Conservation (phyloP, 2,113 vertebrate species). For the Rhinolophus ferrumequinum region DNA sequence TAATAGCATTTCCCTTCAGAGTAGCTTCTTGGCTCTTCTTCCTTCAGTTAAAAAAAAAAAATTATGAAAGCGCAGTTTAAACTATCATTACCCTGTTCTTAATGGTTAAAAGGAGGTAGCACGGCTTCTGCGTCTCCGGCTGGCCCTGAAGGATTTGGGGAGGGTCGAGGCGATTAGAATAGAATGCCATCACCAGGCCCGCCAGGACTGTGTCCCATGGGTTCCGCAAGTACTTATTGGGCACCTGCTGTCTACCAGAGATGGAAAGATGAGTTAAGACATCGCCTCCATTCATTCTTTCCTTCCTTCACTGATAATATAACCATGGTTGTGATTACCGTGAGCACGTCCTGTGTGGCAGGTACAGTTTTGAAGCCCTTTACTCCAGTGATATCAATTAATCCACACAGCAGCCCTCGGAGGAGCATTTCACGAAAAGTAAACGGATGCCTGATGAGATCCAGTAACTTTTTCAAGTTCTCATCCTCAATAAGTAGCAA, state of each 20-base stretch:
- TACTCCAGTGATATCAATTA: not conserved
- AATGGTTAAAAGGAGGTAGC: not conserved
- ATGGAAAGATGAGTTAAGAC: not conserved
- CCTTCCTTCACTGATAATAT: fast-evolving
- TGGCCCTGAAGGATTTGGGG: not conserved
- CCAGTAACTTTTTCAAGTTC: not conserved
- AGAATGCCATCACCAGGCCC: too few species aligned
- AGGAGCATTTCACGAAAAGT: not conserved
- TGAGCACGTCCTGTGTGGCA: fast-evolving
- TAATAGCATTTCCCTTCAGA: not conserved
- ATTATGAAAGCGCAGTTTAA: not conserved
- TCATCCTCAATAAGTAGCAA: not conserved
- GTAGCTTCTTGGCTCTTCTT: not conserved
- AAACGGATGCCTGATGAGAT: not conserved
- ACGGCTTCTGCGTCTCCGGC: not conserved
- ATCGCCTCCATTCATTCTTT: not conserved
- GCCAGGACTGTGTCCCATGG: not conserved
- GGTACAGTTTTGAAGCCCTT: not conserved
- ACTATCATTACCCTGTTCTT: not conserved
- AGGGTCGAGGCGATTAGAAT: not conserved
- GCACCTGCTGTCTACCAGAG: not conserved
- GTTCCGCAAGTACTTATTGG: not conserved
- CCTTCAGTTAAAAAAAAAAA: not conserved
- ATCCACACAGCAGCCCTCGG: not conserved
- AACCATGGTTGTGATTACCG: fast-evolving